phyloP scores from a whole-genome alignment of 2,113 vertebrate genomes.

The Podarcis cretensis region DNA sequence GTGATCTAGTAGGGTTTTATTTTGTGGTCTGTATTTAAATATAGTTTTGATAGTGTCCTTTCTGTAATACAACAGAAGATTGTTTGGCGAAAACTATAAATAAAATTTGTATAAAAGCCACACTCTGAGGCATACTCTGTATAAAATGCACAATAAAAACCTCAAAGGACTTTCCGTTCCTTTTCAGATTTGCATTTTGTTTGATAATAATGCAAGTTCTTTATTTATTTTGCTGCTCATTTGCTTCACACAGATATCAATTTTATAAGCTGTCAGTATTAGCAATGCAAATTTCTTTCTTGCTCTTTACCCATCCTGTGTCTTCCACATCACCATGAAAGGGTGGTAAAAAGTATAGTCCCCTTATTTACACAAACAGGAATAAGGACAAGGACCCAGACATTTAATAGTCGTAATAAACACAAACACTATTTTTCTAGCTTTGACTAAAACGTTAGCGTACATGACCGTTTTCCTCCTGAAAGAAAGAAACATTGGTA shows the following conservation, averaged over 20 bases:
- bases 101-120: not conserved
- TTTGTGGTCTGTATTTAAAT: not conserved
- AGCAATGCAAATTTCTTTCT: slow-evolving; percentile 10
- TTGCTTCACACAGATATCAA: slow-evolving; percentile 37
- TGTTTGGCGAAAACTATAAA: not conserved
- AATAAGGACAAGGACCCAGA: not conserved
- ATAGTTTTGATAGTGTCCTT: not conserved
- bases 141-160: not conserved
- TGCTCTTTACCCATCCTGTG: slow-evolving; percentile 24
- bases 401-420: not conserved
- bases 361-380: slow-evolving; percentile 2
- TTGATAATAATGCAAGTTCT: not conserved
- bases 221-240: not conserved
- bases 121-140: not conserved
- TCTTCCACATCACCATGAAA: not conserved
- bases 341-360: not conserved
- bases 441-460: not conserved
- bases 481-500: not conserved
- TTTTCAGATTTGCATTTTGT: slow-evolving; percentile 38
- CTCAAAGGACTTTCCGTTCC: slow-evolving; percentile 16
- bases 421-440: not conserved
- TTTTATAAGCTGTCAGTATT: not conserved
- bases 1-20: not conserved
- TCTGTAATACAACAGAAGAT: not conserved
- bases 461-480: not conserved